Evolutionary conservation across 2,888 invertebrate genomes (phyloP).

Genomic region (Schizotus pectinicornis): DNA sequence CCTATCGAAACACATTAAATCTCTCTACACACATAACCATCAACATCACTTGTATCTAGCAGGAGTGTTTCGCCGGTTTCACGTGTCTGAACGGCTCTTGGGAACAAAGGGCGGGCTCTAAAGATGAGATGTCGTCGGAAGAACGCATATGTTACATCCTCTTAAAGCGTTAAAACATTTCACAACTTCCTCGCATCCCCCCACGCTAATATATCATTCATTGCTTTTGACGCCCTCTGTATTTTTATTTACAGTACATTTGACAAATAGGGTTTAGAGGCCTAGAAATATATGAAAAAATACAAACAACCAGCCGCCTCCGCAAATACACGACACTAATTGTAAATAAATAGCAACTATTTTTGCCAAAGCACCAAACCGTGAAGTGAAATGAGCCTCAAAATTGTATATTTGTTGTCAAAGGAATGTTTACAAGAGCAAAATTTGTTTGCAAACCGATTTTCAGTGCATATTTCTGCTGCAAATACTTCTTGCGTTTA

Average conservation of each 20-base stretch:
- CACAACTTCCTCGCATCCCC: slow-evolving; percentile 30
- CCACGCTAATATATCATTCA: slow-evolving; percentile 38
- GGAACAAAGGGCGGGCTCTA: slow-evolving; percentile 18
- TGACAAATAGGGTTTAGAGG: slow-evolving; percentile 10
- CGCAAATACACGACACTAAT: slow-evolving; percentile 10
- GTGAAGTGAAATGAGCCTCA: too few species aligned
- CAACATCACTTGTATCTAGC: slow-evolving; percentile 11
- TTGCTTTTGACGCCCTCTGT: slow-evolving; percentile 28
- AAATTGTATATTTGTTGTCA: too few species aligned
- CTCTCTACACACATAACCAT: slow-evolving; percentile 6
- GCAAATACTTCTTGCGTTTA: too few species aligned
- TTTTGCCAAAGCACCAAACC: too few species aligned
- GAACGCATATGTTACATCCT: slow-evolving; percentile 39
- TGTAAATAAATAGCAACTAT: background rate
- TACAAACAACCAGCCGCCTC: background rate
- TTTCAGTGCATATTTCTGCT: too few species aligned
- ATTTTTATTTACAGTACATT: slow-evolving; percentile 21
- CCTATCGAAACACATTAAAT: slow-evolving; percentile 11
- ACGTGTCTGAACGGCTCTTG: slow-evolving; percentile 6
- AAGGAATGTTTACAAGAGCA: too few species aligned
- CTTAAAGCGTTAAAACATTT: slow-evolving; percentile 37
- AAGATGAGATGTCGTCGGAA: slow-evolving; percentile 28
- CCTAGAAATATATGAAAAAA: too few species aligned
- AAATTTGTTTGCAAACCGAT: too few species aligned
- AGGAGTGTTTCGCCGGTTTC: slow-evolving; percentile 11